Percentiles rank a stretch among this genome's conserved stretches.
These are phyloP conservation scores for Sebastolobus altivelis DNA, from an alignment of 2,797 vertebrate species.

Conservation along the genomic window DNA sequence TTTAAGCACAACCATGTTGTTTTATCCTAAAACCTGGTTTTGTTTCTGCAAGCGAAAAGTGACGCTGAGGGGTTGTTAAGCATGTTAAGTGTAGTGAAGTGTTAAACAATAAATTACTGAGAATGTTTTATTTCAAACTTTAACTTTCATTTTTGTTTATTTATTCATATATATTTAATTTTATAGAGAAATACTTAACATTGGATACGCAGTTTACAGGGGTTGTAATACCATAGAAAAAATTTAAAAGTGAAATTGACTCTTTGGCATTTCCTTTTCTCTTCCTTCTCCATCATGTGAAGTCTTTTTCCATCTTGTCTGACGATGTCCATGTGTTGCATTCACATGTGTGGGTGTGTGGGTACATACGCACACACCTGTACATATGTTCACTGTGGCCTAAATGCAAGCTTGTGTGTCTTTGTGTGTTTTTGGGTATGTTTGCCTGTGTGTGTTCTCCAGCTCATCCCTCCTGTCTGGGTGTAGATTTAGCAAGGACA, in stretches of 20 bases:
- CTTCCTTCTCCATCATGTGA: not conserved
- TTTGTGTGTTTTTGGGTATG: slow-evolving; percentile 14
- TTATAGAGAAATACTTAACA: not conserved
- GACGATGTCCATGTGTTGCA: not conserved
- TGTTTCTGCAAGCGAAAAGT: no score
- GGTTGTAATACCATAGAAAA: not conserved
- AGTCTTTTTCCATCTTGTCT: not conserved
- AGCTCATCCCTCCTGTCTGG: slow-evolving; percentile 40
- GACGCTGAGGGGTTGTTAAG: no score
- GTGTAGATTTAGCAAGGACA: slow-evolving; percentile 66
- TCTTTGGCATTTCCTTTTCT: not conserved
- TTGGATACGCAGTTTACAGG: no score
- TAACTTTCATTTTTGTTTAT: not conserved
- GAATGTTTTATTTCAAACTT: not conserved
- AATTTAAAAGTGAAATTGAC: not conserved
- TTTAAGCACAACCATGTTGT: no score
- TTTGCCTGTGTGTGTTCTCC: slow-evolving; percentile 34
- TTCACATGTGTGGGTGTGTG: not conserved
- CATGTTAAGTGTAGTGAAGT: no score
- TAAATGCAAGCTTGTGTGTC: slow-evolving; percentile 12
- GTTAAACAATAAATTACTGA: no score
- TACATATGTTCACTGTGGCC: not conserved
- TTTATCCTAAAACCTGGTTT: no score
- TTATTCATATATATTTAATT: not conserved
- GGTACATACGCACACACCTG: not conserved